These are phyloP conservation scores for Peromyscus nudipes DNA, from an alignment of 2,797 vertebrate genomes.

Conservation along the genomic window DNA sequence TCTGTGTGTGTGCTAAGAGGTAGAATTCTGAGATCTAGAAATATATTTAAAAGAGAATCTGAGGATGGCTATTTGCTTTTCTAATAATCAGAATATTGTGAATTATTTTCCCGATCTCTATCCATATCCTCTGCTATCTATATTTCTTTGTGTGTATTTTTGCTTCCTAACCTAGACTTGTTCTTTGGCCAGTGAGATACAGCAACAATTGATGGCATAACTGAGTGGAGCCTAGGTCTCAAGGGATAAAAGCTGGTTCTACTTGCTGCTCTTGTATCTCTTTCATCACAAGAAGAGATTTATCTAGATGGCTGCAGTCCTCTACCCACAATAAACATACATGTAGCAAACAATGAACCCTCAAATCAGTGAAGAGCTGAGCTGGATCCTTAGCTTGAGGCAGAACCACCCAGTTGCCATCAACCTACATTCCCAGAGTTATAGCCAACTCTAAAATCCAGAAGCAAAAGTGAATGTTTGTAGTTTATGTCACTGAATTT, in stretches of 20 bases:
- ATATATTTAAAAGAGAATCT: neutral
- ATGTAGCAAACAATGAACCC: neutral
- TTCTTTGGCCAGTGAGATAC: neutral
- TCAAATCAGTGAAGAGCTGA: neutral
- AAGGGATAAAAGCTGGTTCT: neutral
- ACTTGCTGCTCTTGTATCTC: neutral
- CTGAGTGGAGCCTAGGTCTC: neutral
- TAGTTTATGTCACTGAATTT: neutral
- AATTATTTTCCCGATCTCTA: neutral
- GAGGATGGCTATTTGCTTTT: slow-evolving; percentile 2
- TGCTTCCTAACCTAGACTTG: slow-evolving; percentile 31
- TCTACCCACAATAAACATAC: neutral
- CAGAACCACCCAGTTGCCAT: neutral
- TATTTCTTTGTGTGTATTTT: neutral
- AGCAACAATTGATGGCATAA: neutral
- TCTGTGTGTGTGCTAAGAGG: neutral
- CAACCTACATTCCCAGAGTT: neutral
- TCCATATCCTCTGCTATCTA: neutral
- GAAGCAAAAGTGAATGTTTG: neutral
- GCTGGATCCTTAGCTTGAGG: neutral
- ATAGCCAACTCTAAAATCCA: slow-evolving; percentile 1
- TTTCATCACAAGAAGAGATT: neutral
- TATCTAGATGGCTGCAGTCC: neutral
- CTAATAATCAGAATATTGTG: neutral
- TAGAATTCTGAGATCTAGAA: slow-evolving; percentile 42